Evolutionary conservation across 2,113 vertebrate genomes (phyloP).

Genomic region (Dipodomys ordii): DNA sequence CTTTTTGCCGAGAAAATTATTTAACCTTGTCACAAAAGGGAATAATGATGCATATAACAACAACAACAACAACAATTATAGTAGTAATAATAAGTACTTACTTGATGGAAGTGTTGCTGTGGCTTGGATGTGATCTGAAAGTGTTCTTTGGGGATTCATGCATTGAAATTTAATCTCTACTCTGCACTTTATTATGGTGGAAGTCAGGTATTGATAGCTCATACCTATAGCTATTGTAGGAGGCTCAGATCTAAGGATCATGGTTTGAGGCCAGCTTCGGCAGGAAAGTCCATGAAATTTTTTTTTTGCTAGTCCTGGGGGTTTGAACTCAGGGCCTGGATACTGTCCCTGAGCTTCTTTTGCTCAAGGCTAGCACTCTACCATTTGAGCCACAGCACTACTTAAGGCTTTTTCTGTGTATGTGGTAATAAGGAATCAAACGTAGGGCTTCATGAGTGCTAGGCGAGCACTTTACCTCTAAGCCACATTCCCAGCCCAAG

Average conservation of each 20-base stretch:
- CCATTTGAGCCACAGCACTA: too few species aligned
- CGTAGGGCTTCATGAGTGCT: too few species aligned
- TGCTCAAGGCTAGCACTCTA: too few species aligned
- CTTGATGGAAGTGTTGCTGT: neutral
- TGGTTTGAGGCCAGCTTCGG: too few species aligned
- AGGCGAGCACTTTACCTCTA: too few species aligned
- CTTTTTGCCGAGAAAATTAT: conserved; percentile 51
- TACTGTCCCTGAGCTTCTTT: too few species aligned
- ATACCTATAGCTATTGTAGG: neutral
- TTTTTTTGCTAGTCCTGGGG: too few species aligned
- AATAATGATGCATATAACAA: conserved; percentile 12
- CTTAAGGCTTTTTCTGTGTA: too few species aligned
- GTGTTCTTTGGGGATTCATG: neutral
- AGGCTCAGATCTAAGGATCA: neutral
- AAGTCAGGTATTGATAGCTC: neutral
- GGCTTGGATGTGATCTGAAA: neutral
- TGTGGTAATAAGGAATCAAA: too few species aligned
- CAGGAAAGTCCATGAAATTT: too few species aligned
- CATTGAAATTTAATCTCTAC: neutral
- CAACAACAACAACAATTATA: neutral
- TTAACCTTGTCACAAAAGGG: neutral
- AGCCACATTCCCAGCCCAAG: too few species aligned
- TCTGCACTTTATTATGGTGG: neutral
- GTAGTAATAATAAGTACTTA: neutral
- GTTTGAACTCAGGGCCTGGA: too few species aligned